phyloP scores from a whole-genome alignment of 2,888 invertebrate species.

The Torymus texanus region DNA sequence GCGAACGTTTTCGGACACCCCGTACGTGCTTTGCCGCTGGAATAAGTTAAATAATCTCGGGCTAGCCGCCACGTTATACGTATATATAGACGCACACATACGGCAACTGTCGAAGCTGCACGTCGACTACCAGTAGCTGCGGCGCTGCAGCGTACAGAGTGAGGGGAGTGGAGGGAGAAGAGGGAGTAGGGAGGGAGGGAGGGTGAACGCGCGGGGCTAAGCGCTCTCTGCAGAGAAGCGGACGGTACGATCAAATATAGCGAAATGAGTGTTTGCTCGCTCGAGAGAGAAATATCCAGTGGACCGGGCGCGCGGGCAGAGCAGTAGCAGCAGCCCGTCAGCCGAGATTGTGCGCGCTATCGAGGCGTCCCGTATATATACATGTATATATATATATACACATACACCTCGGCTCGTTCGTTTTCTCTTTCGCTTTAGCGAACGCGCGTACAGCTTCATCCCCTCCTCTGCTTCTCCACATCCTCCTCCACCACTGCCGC shows the following conservation, averaged over 20 bases:
- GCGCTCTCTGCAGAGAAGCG: background rate
- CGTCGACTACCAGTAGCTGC: too few species aligned
- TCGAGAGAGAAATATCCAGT: slow-evolving; percentile 48
- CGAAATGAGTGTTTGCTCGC: slow-evolving; percentile 58
- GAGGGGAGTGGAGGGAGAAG: background rate
- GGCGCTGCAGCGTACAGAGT: too few species aligned
- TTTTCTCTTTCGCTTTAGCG: background rate
- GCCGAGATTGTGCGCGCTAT: slow-evolving; percentile 44
- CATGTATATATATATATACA: background rate
- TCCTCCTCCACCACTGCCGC: too few species aligned
- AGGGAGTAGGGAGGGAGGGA: background rate
- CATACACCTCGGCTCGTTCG: background rate
- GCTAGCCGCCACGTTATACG: background rate
- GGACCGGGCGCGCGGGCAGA: slow-evolving; percentile 5
- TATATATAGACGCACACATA: too few species aligned
- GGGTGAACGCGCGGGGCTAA: background rate
- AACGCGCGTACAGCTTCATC: background rate
- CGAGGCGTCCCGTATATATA: background rate
- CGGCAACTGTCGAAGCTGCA: too few species aligned
- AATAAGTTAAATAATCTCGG: slow-evolving; percentile 50
- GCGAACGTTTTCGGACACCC: too few species aligned
- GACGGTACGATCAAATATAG: slow-evolving; percentile 59
- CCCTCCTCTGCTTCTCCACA: background rate
- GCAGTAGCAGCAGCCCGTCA: background rate
- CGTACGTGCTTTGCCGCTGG: slow-evolving; percentile 16